phyloP scores from a whole-genome alignment of 2,888 invertebrate genomes.

The Mythimna ferrago region DNA sequence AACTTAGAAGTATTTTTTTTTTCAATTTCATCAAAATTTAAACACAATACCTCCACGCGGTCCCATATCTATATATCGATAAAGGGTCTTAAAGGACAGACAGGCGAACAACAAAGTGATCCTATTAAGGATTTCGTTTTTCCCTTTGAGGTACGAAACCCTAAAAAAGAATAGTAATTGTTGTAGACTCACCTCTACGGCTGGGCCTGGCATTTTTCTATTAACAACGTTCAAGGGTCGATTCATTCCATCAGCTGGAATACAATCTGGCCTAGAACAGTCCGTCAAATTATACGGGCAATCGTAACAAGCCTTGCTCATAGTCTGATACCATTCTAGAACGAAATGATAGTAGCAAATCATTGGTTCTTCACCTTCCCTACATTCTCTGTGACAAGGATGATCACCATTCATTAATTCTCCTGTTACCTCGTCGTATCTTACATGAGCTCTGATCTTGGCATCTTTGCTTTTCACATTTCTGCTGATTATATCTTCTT shows the following conservation, averaged over 20 bases:
- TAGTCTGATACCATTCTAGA: slow-evolving; percentile 96
- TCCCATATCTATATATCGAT: too few relatives aligned
- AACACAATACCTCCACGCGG: too few relatives aligned
- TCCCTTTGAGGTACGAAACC: not conserved
- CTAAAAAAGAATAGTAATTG: not conserved
- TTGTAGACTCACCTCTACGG: slow-evolving; percentile 92
- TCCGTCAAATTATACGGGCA: slow-evolving; percentile 95
- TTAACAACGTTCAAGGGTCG: slow-evolving; percentile 95
- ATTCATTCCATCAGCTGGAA: slow-evolving; percentile 95
- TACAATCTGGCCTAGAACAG: slow-evolving; percentile 95
- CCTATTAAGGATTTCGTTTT: too few relatives aligned
- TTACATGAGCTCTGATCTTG: slow-evolving; percentile 78
- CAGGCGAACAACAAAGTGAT: too few relatives aligned
- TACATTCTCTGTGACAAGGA: slow-evolving; percentile 93
- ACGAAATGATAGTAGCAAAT: slow-evolving; percentile 93
- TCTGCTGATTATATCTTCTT: slow-evolving; percentile 59
- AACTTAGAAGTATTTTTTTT: too few relatives aligned
- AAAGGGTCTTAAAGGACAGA: too few relatives aligned
- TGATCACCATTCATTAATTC: slow-evolving; percentile 84
- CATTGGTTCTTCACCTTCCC: slow-evolving; percentile 91
- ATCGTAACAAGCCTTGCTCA: slow-evolving; percentile 96
- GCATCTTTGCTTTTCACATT: slow-evolving; percentile 69
- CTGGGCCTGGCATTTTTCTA: slow-evolving; percentile 96
- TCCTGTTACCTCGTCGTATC: slow-evolving; percentile 86
- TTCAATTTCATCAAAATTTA: too few relatives aligned